A percentile compares a stretch with the other conserved stretches of the same genome.
Evolutionary conservation across 2,888 invertebrate genomes (phyloP).

Genomic region (Folsomia candida): DNA sequence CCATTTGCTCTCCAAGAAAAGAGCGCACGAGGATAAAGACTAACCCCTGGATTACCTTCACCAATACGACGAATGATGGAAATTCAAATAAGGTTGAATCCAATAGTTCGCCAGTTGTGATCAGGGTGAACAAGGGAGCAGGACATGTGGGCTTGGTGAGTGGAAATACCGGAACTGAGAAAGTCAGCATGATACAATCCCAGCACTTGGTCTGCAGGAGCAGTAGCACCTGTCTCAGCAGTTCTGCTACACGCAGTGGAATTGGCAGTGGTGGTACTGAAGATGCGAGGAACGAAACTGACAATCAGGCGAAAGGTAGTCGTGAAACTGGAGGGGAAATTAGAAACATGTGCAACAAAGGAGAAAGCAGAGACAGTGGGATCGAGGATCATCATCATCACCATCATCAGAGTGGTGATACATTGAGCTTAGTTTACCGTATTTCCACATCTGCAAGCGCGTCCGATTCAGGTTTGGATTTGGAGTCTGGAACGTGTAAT

Average conservation of each 20-base stretch:
- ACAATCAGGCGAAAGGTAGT: constrained; percentile 13
- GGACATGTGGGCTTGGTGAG: background rate
- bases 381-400: background rate
- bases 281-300: background rate
- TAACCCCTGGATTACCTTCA: constrained; percentile 47
- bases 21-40: constrained; percentile 49
- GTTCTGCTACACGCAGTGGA: no score
- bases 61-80: background rate
- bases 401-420: background rate
- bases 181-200: background rate
- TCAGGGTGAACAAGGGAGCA: constrained; percentile 14
- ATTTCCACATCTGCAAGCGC: constrained; percentile 45
- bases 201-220: no score
- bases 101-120: background rate
- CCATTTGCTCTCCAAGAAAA: constrained; percentile 46
- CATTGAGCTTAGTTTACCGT: constrained; percentile 32
- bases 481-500: constrained; percentile 47
- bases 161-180: background rate
- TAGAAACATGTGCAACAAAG: no score
- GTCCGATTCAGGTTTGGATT: constrained; percentile 50
- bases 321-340: constrained; percentile 32
- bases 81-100: constrained; percentile 33
- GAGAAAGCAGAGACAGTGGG: constrained; percentile 3
- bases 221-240: background rate
- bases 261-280: background rate